Evolutionary conservation across 2,888 invertebrate species (phyloP).

Genomic region (Strigamia maritima): DNA sequence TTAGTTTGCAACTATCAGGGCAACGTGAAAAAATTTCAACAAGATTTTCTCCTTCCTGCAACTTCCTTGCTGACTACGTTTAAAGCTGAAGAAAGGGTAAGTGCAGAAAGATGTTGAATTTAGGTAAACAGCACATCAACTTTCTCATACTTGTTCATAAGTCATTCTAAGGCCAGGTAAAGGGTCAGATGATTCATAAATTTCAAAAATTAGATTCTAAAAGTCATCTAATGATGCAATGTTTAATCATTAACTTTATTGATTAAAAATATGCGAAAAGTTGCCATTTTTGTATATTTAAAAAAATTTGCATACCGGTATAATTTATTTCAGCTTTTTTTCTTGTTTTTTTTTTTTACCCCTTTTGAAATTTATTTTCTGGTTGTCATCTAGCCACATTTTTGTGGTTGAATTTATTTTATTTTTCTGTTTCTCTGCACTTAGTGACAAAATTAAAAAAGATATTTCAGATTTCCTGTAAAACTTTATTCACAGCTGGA

Average conservation of each 20-base stretch:
- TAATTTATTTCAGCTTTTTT: too few species aligned
- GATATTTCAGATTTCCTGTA: background rate
- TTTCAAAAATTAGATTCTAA: background rate
- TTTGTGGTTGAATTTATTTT: background rate
- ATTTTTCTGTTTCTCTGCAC: background rate
- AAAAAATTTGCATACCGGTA: too few species aligned
- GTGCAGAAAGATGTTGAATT: background rate
- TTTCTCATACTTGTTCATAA: background rate
- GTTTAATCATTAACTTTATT: too few species aligned
- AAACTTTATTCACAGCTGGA: conserved; percentile 21
- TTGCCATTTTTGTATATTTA: too few species aligned
- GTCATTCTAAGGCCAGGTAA: background rate
- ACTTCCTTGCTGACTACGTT: conserved; percentile 37
- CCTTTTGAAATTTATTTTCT: background rate
- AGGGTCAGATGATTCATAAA: background rate
- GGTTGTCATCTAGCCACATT: background rate
- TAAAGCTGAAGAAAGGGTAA: conserved; percentile 42
- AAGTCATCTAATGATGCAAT: background rate
- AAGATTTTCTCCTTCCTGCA: conserved; percentile 61
- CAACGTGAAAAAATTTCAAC: conserved; percentile 62
- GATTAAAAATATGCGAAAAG: too few species aligned
- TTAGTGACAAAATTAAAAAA: background rate
- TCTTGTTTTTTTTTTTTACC: background rate
- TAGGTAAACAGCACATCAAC: background rate
- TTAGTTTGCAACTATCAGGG: conserved; percentile 65